Evolutionary conservation across 2,113 vertebrate species (phyloP).

Genomic region (Pachypanchax playfairii): DNA sequence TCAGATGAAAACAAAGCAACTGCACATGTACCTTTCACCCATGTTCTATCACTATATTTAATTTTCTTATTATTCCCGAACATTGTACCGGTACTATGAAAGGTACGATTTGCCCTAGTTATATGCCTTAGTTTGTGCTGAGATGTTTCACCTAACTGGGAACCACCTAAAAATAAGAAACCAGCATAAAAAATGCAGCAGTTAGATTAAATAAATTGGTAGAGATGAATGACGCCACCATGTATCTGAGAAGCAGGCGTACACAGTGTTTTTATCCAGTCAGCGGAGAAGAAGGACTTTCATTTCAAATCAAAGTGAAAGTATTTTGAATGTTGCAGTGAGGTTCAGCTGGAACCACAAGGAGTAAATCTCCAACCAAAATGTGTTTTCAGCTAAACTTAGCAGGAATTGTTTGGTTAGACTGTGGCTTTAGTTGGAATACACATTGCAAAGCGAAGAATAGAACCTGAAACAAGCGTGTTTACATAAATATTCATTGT

Average conservation of each 20-base stretch:
- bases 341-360: constrained; percentile 1
- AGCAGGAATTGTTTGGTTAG: neutral
- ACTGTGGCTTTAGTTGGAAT: constrained; percentile 1
- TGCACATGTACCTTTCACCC: too few species aligned
- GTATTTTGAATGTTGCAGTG: neutral
- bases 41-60: too few species aligned
- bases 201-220: constrained; percentile 54
- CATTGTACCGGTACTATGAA: too few species aligned
- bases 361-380: constrained; percentile 9
- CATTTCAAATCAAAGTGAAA: constrained; percentile 32
- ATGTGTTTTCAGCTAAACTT: constrained; percentile 16
- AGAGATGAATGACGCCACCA: constrained; percentile 51
- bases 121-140: too few species aligned
- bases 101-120: too few species aligned
- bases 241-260: constrained; percentile 11
- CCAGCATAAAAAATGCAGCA: constrained; percentile 54
- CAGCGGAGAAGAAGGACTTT: constrained; percentile 40
- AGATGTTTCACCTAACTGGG: too few species aligned
- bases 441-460: constrained; percentile 1
- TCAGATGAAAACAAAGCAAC: too few species aligned
- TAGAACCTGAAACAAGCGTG: neutral
- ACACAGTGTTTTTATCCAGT: constrained; percentile 10
- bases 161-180: constrained; percentile 51
- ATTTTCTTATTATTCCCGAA: too few species aligned
- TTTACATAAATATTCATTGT: constrained; percentile 21